phyloP scores from a whole-genome alignment of 1,140 invertebrate genomes.

The Melitaea cinxia region DNA sequence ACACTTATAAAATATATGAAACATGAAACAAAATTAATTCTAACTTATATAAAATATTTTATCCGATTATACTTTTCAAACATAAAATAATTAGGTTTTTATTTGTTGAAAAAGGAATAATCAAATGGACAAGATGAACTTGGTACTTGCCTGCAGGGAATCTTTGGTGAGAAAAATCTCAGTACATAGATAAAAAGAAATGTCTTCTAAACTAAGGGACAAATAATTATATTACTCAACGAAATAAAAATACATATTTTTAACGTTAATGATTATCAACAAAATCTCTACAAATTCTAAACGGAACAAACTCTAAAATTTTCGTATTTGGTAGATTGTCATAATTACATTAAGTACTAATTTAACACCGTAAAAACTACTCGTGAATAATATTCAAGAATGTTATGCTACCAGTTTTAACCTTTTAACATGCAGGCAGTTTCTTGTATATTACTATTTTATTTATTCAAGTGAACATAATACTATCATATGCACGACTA shows the following conservation, averaged over 20 bases:
- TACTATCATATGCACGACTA: slow-evolving; percentile 62
- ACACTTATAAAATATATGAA: neutral
- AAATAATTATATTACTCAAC: slow-evolving; percentile 54
- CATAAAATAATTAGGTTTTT: neutral
- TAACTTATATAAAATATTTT: neutral
- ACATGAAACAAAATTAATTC: neutral
- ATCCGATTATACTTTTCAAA: neutral
- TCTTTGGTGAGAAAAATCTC: slow-evolving; percentile 31
- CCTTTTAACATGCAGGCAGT: slow-evolving; percentile 6
- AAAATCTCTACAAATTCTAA: slow-evolving; percentile 49
- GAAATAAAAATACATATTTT: slow-evolving; percentile 49
- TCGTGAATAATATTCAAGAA: slow-evolving; percentile 53
- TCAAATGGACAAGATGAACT: neutral
- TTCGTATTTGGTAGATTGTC: slow-evolving; percentile 66
- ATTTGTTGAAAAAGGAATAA: neutral
- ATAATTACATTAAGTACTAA: slow-evolving; percentile 71
- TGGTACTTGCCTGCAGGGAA: neutral
- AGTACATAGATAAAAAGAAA: slow-evolving; percentile 11
- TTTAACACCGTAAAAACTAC: slow-evolving; percentile 60
- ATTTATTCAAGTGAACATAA: slow-evolving; percentile 18
- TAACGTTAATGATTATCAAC: slow-evolving; percentile 37
- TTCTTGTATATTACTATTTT: neutral
- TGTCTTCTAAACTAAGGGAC: slow-evolving; percentile 21
- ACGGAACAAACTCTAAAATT: slow-evolving; percentile 64
- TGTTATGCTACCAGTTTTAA: slow-evolving; percentile 16